Percentiles rank a stretch among this genome's conserved stretches.
These are phyloP conservation scores for Drosophila pegasa DNA, from an alignment of 2,888 invertebrate genomes.

Conservation along the genomic window DNA sequence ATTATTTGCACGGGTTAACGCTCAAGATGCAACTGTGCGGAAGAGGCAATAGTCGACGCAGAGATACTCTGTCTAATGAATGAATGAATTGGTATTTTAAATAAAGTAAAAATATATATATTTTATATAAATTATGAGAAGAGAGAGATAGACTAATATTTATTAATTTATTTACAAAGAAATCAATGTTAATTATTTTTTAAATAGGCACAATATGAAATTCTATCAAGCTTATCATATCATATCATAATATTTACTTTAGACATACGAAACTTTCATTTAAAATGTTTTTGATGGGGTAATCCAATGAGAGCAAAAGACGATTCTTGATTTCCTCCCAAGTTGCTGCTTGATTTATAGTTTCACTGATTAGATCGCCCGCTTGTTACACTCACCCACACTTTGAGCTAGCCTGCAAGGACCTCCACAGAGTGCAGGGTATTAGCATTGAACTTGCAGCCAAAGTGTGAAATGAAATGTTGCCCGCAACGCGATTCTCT, in stretches of 20 bases:
- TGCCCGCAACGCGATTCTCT: conserved; percentile 42
- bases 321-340: background rate
- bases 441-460: conserved; percentile 20
- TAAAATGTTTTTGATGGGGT: too few relatives aligned
- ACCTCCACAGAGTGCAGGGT: conserved; percentile 9
- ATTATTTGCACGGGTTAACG: conserved; percentile 74
- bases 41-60: background rate
- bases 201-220: too few relatives aligned
- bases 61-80: background rate
- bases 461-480: conserved; percentile 75
- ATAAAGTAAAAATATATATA: background rate
- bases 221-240: too few relatives aligned
- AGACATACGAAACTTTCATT: background rate
- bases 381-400: background rate
- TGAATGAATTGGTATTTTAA: background rate
- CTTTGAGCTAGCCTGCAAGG: background rate
- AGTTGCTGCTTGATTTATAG: background rate
- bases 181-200: too few relatives aligned
- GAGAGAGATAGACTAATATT: background rate
- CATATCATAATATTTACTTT: background rate
- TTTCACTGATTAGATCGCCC: background rate
- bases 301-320: background rate
- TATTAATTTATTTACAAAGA: too few relatives aligned
- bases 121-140: background rate
- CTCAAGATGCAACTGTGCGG: conserved; percentile 21